Percentiles rank a stretch among this genome's conserved stretches.
Conservation (phyloP, 2,797 vertebrate genomes). For the Pristis pectinata region DNA sequence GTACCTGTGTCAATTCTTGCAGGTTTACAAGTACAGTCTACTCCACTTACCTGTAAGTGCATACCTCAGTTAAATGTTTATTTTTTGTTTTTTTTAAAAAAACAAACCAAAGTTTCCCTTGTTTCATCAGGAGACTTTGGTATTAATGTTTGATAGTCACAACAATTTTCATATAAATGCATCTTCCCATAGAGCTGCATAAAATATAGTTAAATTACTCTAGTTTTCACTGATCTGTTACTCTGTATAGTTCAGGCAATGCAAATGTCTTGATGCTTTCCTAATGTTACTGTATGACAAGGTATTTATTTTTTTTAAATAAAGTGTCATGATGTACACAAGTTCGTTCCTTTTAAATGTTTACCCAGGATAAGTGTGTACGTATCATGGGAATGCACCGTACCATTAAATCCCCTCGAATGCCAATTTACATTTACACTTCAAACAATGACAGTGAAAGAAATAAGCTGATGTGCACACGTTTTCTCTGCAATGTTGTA, state of each 20-base stretch:
- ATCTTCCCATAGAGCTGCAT: background rate
- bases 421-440: background rate
- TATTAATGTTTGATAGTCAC: conserved; percentile 14
- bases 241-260: conserved; percentile 24
- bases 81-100: background rate
- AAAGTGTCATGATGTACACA: background rate
- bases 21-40: conserved; percentile 39
- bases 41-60: conserved; percentile 38
- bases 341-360: conserved; percentile 31
- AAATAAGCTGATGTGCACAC: background rate
- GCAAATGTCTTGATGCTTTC: conserved; percentile 15
- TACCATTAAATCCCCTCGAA: background rate
- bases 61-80: conserved; percentile 37
- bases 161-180: background rate
- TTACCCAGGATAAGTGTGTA: background rate
- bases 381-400: background rate
- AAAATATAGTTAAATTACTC: background rate
- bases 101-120: conserved; percentile 7
- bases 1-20: conserved; percentile 34
- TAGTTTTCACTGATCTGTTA: background rate
- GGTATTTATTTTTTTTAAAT: background rate
- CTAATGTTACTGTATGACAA: conserved; percentile 18
- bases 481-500: conserved; percentile 32
- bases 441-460: background rate
- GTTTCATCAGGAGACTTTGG: conserved; percentile 11